Evolutionary conservation across 2,113 vertebrate species (phyloP).

Genomic region (human): DNA sequence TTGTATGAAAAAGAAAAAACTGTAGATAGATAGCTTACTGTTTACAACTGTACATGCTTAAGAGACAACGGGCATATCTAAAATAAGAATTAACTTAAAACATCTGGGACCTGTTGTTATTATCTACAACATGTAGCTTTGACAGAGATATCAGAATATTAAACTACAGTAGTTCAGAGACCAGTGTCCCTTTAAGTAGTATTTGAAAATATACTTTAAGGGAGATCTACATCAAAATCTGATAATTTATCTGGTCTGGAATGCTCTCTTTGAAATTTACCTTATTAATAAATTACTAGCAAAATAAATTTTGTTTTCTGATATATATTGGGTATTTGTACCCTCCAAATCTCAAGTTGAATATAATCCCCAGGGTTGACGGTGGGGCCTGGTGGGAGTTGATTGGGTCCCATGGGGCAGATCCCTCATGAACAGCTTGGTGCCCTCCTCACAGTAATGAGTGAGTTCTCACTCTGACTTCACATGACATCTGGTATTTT

Average conservation of each 20-base stretch:
- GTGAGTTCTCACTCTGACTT: too few relatives aligned
- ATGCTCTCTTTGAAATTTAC: constrained; percentile 14
- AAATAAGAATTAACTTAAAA: constrained; percentile 33
- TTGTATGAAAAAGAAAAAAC: background rate
- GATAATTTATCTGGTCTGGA: background rate
- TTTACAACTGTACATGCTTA: background rate
- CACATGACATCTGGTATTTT: too few relatives aligned
- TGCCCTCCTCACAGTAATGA: too few relatives aligned
- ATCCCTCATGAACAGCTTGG: too few relatives aligned
- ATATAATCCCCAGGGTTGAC: too few relatives aligned
- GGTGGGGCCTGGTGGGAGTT: too few relatives aligned
- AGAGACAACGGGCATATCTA: background rate
- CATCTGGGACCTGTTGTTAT: background rate
- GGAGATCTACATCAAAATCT: constrained; percentile 6
- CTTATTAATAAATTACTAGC: background rate
- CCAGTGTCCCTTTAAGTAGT: background rate
- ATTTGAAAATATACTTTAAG: background rate
- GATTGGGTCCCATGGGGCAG: too few relatives aligned
- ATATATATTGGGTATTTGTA: too few relatives aligned
- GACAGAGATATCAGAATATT: background rate
- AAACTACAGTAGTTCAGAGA: background rate
- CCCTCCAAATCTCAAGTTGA: too few relatives aligned
- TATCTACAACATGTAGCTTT: background rate
- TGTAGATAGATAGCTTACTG: background rate
- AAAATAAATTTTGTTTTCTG: background rate